Base-by-base conservation (phyloP, 2,113 vertebrate species). In the Epinephelus fuscoguttatus region DNA sequence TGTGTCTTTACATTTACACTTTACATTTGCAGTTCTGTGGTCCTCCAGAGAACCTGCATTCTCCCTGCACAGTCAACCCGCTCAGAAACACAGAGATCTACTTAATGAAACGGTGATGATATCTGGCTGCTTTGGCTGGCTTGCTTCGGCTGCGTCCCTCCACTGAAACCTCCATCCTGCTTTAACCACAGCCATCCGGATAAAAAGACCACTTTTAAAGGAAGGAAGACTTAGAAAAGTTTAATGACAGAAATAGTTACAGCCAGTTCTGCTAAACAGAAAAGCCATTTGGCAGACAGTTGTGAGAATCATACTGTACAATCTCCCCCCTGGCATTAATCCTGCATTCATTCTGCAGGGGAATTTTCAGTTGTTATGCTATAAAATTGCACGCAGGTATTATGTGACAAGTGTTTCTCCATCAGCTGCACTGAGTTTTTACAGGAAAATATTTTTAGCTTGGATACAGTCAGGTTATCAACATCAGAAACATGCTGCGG, bases 101-200 rank as follows among this genome's bases (percentile, higher is more conserved):
- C 70, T 78, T 88, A 85, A 92, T 91, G 80, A 90, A 88, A 63
- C 9, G 3, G 86, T 80, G 85, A 91, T 92, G 88, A 95, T 92
- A 88, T 90, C 86, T 88, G 55, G 0, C 55, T 52, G 74, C 80
- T 88, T 72, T 88, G 82, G 68, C 84, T 71, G 80, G 59, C 81
- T 75, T 45, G n/a, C 83, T 69, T 83, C 55, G 25, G 61, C 66
- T 25, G 45, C 57, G 27, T 80, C 69, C 74, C 63, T 70, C 74
- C 66, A 60, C n/a, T 74, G 67, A 61, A 81, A 55, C 71, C 72
- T 72, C 72, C 84, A 81, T 92, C 80, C 89, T 86, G 86, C 81
- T 86, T 21, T 30, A 49, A 93, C 87, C 81, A 33, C 88, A 84
- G 70, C 79, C 87, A 74, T 85, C 75, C 64, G 80, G 88, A 88